A percentile compares a stretch with the other conserved stretches of the same genome.
These are phyloP conservation scores for Argopecten irradians DNA, from an alignment of 1,140 invertebrate genomes.

Conservation along the genomic window DNA sequence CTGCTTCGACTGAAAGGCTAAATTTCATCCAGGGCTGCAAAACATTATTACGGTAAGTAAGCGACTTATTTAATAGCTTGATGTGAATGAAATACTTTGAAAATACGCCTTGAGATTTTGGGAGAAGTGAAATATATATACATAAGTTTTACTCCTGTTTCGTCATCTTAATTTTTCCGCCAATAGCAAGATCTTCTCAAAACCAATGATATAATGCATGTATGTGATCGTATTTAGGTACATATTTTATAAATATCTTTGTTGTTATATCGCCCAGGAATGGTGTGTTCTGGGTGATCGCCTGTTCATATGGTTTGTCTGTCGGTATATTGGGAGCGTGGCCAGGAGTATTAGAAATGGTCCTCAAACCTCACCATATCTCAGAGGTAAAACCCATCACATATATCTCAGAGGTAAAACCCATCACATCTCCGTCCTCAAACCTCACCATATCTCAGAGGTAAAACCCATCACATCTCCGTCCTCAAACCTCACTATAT, in stretches of 20 bases:
- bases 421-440: no score
- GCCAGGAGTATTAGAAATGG: slow-evolving; percentile 57
- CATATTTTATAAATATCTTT: no score
- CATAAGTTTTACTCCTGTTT: no score
- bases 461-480: no score
- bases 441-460: neutral
- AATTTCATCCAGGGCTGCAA: slow-evolving; percentile 49
- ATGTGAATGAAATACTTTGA: no score
- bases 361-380: slow-evolving; percentile 55
- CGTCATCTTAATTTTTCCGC: no score
- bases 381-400: slow-evolving; percentile 45
- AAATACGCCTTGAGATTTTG: no score
- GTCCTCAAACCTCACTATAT: neutral
- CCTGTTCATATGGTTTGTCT: slow-evolving; percentile 52
- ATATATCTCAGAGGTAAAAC: neutral
- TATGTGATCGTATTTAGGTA: no score
- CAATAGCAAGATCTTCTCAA: no score
- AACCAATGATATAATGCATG: no score
- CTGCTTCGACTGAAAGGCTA: slow-evolving; percentile 52
- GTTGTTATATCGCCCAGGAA: slow-evolving; percentile 47
- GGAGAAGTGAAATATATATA: no score
- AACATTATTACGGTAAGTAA: slow-evolving; percentile 42
- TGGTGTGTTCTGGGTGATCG: slow-evolving; percentile 56
- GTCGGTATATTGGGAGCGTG: slow-evolving; percentile 54
- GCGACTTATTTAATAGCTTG: no score